Base-by-base conservation (phyloP, 1,140 invertebrate genomes). In the Aphelenchoides besseyi region DNA sequence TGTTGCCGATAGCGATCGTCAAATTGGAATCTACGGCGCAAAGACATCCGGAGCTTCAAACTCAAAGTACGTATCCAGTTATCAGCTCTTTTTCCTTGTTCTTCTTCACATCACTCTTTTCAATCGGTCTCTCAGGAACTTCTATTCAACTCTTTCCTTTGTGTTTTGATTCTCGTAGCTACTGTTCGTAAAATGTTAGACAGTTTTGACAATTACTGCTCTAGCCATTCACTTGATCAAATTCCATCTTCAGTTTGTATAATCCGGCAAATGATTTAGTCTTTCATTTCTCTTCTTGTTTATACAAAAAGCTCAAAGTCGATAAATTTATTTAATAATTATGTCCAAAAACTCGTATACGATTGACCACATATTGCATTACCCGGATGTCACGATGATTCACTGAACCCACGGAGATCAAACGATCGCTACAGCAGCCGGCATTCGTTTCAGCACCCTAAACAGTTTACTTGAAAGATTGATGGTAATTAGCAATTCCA, bases 361-460 rank as follows among this genome's bases (percentile, higher is more conserved):
- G 72, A 41, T 72, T 33, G 9, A 72, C n/a, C 30, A 53, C 29
- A 37, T 72, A 72, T 28, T 72, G 70, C 28, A 72, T 74, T 61
- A 72, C 70, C 16, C 70, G 23, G 48, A 53, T 30, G 41, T 72
- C 70, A 26, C 70, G 70, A 72, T 72, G 52, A 72, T 53, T 72
- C 3, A 72, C 70, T 18, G 33, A 36, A 29, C 70, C 70, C 16
- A 72, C 35, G 18, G 66, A 74, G 53, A 72, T 72, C 3, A 53
- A 23, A 12, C 55, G 35, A 59, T 72, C 70, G 41, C 70, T 72
- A 52, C 70, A 72, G 37, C 70, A 72, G 26, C 41, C 52, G 12
- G 70, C 72, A 28, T 18, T 54, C 30, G 16, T 72, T 29, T 33
- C n/a, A 16, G 66, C 35, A 16, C 55, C 70, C 70, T 72, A 30